A percentile compares a stretch with the other conserved stretches of the same genome.
Conservation (phyloP, 2,113 vertebrate species). For the Abramis brama region DNA sequence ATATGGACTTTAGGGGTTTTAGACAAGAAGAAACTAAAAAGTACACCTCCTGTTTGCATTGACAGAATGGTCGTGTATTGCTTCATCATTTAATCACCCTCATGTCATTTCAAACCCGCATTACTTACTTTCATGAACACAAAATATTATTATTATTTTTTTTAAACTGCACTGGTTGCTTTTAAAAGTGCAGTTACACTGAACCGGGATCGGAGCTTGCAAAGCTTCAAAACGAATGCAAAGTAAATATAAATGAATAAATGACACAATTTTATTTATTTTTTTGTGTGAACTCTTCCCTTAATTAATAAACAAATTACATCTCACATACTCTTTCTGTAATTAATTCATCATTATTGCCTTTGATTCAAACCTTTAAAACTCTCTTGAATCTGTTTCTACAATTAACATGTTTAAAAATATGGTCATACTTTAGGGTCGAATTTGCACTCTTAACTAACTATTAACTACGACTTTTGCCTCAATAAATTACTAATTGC, state of each 20-base stretch:
- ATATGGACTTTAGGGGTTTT: background rate
- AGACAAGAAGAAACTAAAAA: background rate
- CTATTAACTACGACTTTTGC: too few relatives aligned
- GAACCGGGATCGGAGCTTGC: background rate
- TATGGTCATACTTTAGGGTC: background rate
- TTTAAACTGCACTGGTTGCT: background rate
- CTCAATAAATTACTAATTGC: too few relatives aligned
- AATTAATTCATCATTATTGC: background rate
- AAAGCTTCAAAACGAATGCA: background rate
- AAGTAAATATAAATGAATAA: background rate
- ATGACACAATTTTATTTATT: background rate
- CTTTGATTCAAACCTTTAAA: background rate
- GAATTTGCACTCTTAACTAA: too few relatives aligned
- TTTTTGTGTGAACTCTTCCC: background rate
- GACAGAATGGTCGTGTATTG: too few relatives aligned
- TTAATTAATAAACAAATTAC: background rate
- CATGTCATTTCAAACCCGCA: background rate
- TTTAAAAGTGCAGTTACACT: background rate
- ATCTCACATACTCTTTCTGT: background rate
- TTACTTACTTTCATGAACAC: background rate
- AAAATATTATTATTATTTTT: background rate
- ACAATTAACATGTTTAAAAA: background rate
- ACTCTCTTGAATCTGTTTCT: background rate
- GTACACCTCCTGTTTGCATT: background rate
- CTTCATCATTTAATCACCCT: background rate